Evolutionary conservation across 2,797 vertebrate genomes (phyloP).

Genomic region (Acestrorhynchus altus): DNA sequence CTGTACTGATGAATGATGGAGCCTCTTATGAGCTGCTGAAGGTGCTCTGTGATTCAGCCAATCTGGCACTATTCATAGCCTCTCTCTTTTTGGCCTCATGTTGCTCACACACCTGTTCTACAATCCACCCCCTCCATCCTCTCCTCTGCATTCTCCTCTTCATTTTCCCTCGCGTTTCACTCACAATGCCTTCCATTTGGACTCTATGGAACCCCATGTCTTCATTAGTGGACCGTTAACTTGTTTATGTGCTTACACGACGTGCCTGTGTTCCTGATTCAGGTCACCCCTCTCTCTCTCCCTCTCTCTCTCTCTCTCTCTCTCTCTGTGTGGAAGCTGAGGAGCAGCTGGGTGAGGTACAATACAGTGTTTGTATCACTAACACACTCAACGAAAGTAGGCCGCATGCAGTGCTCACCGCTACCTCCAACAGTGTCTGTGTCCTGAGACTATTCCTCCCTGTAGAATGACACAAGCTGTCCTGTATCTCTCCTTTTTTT

Average conservation of each 20-base stretch:
- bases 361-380: neutral
- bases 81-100: constrained; percentile 62
- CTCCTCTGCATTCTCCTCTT: constrained; percentile 23
- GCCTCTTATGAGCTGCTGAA: constrained; percentile 43
- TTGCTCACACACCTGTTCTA: constrained; percentile 77
- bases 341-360: constrained; percentile 3
- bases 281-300: constrained; percentile 36
- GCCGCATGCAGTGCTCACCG: neutral
- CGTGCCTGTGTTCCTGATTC: constrained; percentile 45
- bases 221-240: constrained; percentile 38
- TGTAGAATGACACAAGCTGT: neutral
- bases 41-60: constrained; percentile 49
- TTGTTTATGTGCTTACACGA: constrained; percentile 30
- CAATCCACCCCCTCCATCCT: constrained; percentile 14
- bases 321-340: neutral
- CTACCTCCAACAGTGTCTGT: neutral
- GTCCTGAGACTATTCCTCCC: neutral
- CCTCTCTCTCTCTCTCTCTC: neutral
- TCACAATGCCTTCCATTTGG: constrained; percentile 57
- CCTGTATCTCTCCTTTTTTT: neutral
- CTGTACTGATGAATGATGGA: constrained; percentile 34
- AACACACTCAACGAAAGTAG: neutral
- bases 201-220: constrained; percentile 46
- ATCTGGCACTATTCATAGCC: constrained; percentile 44
- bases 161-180: constrained; percentile 63